Evolutionary conservation across 2,113 vertebrate genomes (phyloP).

Genomic region (Ia io): DNA sequence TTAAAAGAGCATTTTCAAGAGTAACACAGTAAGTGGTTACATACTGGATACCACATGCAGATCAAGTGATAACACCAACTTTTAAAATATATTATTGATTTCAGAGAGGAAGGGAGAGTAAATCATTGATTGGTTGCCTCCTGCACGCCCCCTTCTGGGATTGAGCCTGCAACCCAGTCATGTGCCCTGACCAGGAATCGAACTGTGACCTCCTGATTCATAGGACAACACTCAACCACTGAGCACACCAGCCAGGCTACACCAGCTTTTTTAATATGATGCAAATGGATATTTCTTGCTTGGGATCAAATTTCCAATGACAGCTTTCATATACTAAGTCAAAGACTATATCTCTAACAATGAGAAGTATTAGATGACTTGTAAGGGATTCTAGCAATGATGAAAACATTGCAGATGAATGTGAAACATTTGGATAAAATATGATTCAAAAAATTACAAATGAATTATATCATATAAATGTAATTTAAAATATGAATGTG

Average conservation of each 20-base stretch:
- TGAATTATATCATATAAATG: neutral
- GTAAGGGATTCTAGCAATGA: neutral
- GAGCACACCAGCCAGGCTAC: too few species aligned
- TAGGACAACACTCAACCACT: too few species aligned
- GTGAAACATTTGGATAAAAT: neutral
- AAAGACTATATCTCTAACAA: neutral
- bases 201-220: too few species aligned
- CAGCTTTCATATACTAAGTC: neutral
- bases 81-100: neutral
- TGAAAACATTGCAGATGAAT: neutral
- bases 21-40: neutral
- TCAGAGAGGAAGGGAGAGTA: too few species aligned
- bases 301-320: slow-evolving; percentile 19
- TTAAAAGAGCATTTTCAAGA: slow-evolving; percentile 2
- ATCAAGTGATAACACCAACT: neutral
- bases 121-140: too few species aligned
- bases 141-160: too few species aligned
- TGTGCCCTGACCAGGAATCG: too few species aligned
- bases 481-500: neutral
- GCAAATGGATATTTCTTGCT: neutral
- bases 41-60: neutral
- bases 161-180: too few species aligned
- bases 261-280: neutral
- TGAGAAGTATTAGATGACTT: neutral
- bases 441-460: neutral